phyloP scores from a whole-genome alignment of 2,888 invertebrate genomes.

The Coelopa pilipes region DNA sequence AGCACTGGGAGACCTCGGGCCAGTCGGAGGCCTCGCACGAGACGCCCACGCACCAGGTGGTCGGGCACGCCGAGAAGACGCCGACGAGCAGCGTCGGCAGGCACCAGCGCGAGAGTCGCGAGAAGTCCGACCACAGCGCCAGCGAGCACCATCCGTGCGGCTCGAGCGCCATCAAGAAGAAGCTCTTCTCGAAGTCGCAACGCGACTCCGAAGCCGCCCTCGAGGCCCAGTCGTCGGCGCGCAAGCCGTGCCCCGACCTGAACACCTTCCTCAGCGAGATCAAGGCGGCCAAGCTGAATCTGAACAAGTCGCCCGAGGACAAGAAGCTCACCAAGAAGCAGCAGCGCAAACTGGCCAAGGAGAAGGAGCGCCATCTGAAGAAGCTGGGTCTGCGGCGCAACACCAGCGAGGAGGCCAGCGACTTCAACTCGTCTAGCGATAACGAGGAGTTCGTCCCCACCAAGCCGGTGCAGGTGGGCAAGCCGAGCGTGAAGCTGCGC shows the following conservation, averaged over 20 bases:
- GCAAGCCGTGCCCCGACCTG: slow-evolving; percentile 59
- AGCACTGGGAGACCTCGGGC: slow-evolving; percentile 50
- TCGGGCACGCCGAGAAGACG: slow-evolving; percentile 43
- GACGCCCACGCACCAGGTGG: slow-evolving; percentile 51
- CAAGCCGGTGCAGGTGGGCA: slow-evolving; percentile 61
- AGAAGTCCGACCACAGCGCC: slow-evolving; percentile 44
- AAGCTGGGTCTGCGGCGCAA: slow-evolving; percentile 67
- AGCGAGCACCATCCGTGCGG: slow-evolving; percentile 49
- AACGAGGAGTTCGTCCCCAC: slow-evolving; percentile 66
- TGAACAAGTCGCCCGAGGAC: slow-evolving; percentile 63
- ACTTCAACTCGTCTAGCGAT: slow-evolving; percentile 61
- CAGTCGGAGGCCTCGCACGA: slow-evolving; percentile 39
- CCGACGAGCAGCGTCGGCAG: slow-evolving; percentile 19
- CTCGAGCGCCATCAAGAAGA: slow-evolving; percentile 57
- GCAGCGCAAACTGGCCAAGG: slow-evolving; percentile 67
- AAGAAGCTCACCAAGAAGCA: slow-evolving; percentile 67
- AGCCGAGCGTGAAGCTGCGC: slow-evolving; percentile 63
- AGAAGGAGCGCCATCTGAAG: slow-evolving; percentile 72
- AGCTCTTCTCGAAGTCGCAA: slow-evolving; percentile 54
- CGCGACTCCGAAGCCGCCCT: slow-evolving; percentile 53
- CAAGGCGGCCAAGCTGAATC: slow-evolving; percentile 60
- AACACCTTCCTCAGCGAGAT: slow-evolving; percentile 63
- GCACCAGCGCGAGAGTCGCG: slow-evolving; percentile 40
- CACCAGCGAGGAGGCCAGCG: slow-evolving; percentile 57
- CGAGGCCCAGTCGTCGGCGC: slow-evolving; percentile 45